Conservation (phyloP, 2,888 invertebrate genomes). For the Rhagium mordax region DNA sequence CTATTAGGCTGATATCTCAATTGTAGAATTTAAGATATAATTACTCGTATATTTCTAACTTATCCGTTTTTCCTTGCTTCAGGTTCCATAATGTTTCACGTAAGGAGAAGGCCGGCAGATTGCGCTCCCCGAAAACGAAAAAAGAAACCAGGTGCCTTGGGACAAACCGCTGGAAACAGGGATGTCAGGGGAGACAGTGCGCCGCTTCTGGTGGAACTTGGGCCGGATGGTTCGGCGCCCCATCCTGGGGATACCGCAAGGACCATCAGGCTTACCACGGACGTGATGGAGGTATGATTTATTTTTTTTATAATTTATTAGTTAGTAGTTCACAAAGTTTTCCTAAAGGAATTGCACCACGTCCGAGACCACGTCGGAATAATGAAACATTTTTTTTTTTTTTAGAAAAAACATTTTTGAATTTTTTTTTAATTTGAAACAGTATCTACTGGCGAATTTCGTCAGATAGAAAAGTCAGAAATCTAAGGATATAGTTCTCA, state of each 20-base stretch:
- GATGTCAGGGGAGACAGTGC: constrained; percentile 74
- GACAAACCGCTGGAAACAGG: constrained; percentile 71
- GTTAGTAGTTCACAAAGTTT: too few relatives aligned
- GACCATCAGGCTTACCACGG: constrained; percentile 75
- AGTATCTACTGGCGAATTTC: too few relatives aligned
- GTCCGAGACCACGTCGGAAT: too few relatives aligned
- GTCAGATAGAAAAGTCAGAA: too few relatives aligned
- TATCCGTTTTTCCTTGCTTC: constrained; percentile 61
- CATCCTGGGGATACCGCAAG: constrained; percentile 76
- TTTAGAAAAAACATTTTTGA: too few relatives aligned
- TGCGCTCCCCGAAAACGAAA: constrained; percentile 92
- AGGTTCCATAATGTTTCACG: constrained; percentile 99
- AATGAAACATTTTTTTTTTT: too few relatives aligned
- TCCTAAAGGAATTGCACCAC: too few relatives aligned
- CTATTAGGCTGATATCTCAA: too few relatives aligned
- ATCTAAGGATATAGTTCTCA: too few relatives aligned
- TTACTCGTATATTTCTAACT: too few relatives aligned
- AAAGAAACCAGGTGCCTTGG: constrained; percentile 76
- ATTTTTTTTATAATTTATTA: neutral
- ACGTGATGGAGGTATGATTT: constrained; percentile 77
- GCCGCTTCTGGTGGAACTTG: constrained; percentile 85
- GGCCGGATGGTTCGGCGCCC: constrained; percentile 82
- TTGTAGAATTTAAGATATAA: too few relatives aligned
- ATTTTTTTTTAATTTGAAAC: too few relatives aligned
- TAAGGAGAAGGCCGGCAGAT: constrained; percentile 92